These are phyloP conservation scores for Tribolium madens DNA, from an alignment of 1,140 invertebrate species.

Conservation along the genomic window DNA sequence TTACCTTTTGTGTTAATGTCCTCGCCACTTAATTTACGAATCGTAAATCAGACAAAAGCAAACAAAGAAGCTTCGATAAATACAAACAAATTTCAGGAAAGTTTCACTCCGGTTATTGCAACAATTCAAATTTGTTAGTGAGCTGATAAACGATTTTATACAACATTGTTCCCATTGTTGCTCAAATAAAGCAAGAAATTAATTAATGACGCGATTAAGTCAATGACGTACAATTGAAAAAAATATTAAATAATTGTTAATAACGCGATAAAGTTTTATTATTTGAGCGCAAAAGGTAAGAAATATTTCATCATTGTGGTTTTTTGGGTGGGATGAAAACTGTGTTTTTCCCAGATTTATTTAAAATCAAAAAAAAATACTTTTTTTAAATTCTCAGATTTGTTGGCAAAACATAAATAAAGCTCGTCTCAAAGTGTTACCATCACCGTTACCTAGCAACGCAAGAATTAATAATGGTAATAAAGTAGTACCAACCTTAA, in stretches of 20 bases:
- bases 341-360: too few species aligned
- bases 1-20: conserved; percentile 1
- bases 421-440: too few species aligned
- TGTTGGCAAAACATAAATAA: too few species aligned
- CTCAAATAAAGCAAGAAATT: background rate
- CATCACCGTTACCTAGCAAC: too few species aligned
- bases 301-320: background rate
- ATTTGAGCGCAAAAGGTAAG: background rate
- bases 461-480: too few species aligned
- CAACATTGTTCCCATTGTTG: too few species aligned
- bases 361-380: too few species aligned
- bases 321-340: too few species aligned
- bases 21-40: conserved; percentile 18
- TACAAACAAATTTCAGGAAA: conserved; percentile 14
- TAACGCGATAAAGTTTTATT: background rate
- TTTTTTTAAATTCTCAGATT: too few species aligned
- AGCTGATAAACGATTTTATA: too few species aligned
- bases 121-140: background rate
- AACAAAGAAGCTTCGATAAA: conserved; percentile 5
- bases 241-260: background rate
- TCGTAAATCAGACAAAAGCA: background rate
- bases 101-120: background rate
- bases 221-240: background rate
- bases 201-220: background rate
- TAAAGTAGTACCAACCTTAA: too few species aligned